Percentiles rank a stretch among this genome's conserved stretches.
Evolutionary conservation across 2,888 invertebrate species (phyloP).

Genomic region (Syritta pipiens): DNA sequence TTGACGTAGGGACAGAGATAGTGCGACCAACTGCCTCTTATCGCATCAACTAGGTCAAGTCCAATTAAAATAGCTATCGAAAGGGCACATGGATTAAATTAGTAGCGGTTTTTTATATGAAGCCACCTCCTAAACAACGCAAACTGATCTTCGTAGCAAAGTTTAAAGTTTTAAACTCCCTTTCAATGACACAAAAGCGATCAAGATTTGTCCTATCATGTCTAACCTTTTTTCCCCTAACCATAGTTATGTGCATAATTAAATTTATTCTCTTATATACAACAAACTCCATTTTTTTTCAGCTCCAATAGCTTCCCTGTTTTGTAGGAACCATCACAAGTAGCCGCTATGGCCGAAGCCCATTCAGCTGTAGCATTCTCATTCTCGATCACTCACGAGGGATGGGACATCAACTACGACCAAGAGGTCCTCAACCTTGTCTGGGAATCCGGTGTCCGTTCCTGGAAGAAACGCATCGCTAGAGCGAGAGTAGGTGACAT

Average conservation of each 20-base stretch:
- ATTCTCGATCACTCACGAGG: constrained; percentile 98
- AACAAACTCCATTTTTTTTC: neutral
- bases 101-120: too few relatives aligned
- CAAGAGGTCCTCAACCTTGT: constrained; percentile 96
- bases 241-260: too few relatives aligned
- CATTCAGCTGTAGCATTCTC: constrained; percentile 98
- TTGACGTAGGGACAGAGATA: neutral
- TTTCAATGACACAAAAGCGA: too few relatives aligned
- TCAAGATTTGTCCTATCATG: too few relatives aligned
- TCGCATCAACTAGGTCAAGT: constrained; percentile 2
- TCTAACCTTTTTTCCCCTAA: neutral
- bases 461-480: constrained; percentile 96
- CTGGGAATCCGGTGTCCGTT: constrained; percentile 95
- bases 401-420: constrained; percentile 98
- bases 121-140: too few relatives aligned
- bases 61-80: constrained; percentile 6
- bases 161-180: too few relatives aligned
- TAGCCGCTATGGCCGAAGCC: constrained; percentile 94
- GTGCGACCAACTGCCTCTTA: neutral
- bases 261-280: neutral
- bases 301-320: constrained; percentile 20
- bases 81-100: too few relatives aligned
- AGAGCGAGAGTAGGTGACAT: constrained; percentile 90
- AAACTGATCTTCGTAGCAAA: too few relatives aligned
- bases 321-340: constrained; percentile 13